These are phyloP conservation scores for Trissolcus brochymenae DNA, from an alignment of 2,888 invertebrate genomes.

Conservation along the genomic window DNA sequence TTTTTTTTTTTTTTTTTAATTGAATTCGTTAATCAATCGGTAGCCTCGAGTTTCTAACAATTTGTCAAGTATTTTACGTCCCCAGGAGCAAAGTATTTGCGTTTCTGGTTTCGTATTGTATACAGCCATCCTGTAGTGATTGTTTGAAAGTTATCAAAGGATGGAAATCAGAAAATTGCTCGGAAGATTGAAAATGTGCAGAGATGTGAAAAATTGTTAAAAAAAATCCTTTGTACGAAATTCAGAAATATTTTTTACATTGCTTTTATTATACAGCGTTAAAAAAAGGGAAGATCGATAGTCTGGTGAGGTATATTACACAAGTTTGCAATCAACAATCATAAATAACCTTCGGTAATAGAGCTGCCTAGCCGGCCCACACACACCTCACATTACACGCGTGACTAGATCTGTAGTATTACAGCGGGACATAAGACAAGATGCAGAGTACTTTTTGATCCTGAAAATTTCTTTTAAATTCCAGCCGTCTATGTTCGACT, in stretches of 20 bases:
- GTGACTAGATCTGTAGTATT: constrained; percentile 22
- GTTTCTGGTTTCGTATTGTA: too few relatives aligned
- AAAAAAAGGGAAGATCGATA: too few relatives aligned
- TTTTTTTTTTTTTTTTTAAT: too few relatives aligned
- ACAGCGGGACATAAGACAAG: constrained; percentile 18
- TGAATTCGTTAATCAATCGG: neutral
- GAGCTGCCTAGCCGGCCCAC: constrained; percentile 39
- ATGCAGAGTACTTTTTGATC: constrained; percentile 28
- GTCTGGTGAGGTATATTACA: too few relatives aligned
- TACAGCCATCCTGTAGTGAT: neutral
- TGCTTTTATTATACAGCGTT: too few relatives aligned
- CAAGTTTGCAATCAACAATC: constrained; percentile 20
- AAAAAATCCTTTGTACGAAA: too few relatives aligned
- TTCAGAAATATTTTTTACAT: too few relatives aligned
- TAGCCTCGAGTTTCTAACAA: neutral
- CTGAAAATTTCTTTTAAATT: constrained; percentile 14
- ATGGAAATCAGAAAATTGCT: neutral
- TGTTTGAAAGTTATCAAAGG: neutral
- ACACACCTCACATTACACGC: constrained; percentile 40
- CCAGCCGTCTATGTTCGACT: constrained; percentile 1
- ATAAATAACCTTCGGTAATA: constrained; percentile 58
- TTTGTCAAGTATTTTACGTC: neutral
- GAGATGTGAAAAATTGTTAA: neutral
- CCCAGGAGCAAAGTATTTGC: too few relatives aligned
- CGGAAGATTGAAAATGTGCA: neutral